Conservation (phyloP, 2,888 invertebrate species). For the Drosophila rellima region DNA sequence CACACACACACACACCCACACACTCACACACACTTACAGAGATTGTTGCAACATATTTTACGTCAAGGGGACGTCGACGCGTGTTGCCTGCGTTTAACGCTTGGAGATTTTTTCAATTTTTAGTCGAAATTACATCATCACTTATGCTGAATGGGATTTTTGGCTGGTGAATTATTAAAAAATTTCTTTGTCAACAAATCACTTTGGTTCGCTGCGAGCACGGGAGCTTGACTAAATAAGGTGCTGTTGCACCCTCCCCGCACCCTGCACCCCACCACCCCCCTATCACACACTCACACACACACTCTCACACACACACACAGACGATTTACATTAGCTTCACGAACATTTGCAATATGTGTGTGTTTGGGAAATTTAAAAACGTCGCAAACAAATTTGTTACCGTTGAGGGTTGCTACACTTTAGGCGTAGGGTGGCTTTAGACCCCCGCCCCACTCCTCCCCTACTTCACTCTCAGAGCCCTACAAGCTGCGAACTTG, state of each 20-base stretch:
- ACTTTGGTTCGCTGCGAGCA: constrained; percentile 58
- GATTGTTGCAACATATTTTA: constrained; percentile 81
- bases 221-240: constrained; percentile 70
- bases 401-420: constrained; percentile 71
- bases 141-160: constrained; percentile 78
- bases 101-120: constrained; percentile 78
- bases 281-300: constrained; percentile 14
- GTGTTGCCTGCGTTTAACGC: constrained; percentile 33
- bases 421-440: constrained; percentile 18
- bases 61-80: constrained; percentile 34
- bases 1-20: constrained; percentile 49
- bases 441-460: too few relatives aligned
- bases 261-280: background rate
- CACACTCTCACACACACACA: constrained; percentile 35
- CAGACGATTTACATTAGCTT: constrained; percentile 74
- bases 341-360: constrained; percentile 38
- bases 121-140: constrained; percentile 80
- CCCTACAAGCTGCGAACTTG: constrained; percentile 34
- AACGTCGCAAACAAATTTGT: constrained; percentile 82
- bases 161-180: constrained; percentile 79
- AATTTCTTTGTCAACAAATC: constrained; percentile 84
- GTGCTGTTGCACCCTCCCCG: constrained; percentile 45
- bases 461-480: background rate
- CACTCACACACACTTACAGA: constrained; percentile 47
- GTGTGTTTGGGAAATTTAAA: constrained; percentile 72